Percentiles rank a stretch among this genome's conserved stretches.
Evolutionary conservation across 2,113 vertebrate genomes (phyloP).

Genomic region (Pelmatolapia mariae): DNA sequence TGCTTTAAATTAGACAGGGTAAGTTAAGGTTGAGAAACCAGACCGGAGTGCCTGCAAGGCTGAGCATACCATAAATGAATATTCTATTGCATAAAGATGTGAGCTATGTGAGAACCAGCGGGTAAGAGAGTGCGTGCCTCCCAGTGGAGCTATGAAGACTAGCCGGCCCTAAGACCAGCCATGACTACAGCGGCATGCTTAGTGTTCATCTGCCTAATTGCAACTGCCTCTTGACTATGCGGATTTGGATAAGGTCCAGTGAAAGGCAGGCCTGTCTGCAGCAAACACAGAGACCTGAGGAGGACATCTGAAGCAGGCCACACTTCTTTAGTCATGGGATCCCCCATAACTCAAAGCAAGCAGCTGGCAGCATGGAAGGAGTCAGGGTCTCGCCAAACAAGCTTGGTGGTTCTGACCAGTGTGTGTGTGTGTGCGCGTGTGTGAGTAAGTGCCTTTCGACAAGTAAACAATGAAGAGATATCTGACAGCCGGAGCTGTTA

Average conservation of each 20-base stretch:
- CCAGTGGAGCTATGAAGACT: slow-evolving; percentile 20
- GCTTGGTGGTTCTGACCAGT: slow-evolving; percentile 3
- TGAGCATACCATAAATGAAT: slow-evolving; percentile 8
- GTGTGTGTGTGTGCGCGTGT: background rate
- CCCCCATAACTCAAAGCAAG: slow-evolving; percentile 35
- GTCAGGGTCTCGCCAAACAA: slow-evolving; percentile 30
- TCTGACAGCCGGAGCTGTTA: slow-evolving; percentile 60
- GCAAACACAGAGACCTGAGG: slow-evolving; percentile 30
- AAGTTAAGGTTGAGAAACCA: background rate
- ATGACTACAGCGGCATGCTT: background rate
- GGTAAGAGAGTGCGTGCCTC: slow-evolving; percentile 22
- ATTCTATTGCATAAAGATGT: slow-evolving; percentile 22
- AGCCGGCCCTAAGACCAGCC: slow-evolving; percentile 7
- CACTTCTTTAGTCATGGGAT: slow-evolving; percentile 31
- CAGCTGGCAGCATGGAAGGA: slow-evolving; percentile 24
- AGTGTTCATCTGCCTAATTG: slow-evolving; percentile 11
- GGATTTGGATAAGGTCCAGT: background rate
- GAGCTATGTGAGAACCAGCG: slow-evolving; percentile 1
- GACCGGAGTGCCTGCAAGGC: background rate
- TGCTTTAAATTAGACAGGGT: background rate
- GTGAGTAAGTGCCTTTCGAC: slow-evolving; percentile 14
- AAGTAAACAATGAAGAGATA: slow-evolving; percentile 53
- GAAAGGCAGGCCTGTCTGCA: slow-evolving; percentile 16
- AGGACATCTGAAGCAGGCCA: slow-evolving; percentile 16
- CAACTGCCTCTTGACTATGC: slow-evolving; percentile 17